phyloP scores from a whole-genome alignment of 2,888 invertebrate species.

The Erpobdella octoculata region DNA sequence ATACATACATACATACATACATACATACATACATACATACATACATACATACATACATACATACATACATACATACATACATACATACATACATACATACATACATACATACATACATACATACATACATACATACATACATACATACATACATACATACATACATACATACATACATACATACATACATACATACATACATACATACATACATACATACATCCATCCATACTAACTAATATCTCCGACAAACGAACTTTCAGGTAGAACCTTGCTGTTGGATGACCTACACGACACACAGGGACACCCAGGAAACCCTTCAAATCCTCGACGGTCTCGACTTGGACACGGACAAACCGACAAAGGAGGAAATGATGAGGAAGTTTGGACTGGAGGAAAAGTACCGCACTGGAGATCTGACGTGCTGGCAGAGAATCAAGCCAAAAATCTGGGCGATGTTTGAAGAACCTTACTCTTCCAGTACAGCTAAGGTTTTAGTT shows the following conservation, averaged over 20 bases:
- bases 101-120: background rate
- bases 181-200: conserved; percentile 1
- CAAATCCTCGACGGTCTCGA: conserved; percentile 26
- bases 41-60: background rate
- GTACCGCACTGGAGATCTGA: conserved; percentile 3
- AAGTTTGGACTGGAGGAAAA: conserved; percentile 29
- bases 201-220: conserved; percentile 1
- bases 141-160: conserved; percentile 1
- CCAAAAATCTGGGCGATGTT: conserved; percentile 31
- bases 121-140: background rate
- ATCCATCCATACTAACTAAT: too few relatives aligned
- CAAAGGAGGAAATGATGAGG: conserved; percentile 25
- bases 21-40: conserved; percentile 4
- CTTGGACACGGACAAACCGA: conserved; percentile 30
- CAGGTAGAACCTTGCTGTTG: conserved; percentile 29
- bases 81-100: conserved; percentile 15
- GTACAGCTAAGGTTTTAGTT: conserved; percentile 25
- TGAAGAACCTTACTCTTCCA: conserved; percentile 29
- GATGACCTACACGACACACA: conserved; percentile 31
- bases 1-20: background rate
- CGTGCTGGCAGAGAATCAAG: conserved; percentile 25
- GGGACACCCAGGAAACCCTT: conserved; percentile 31
- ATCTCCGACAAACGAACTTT: background rate
- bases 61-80: conserved; percentile 5
- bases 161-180: conserved; percentile 1